Evolutionary conservation across 1,140 invertebrate species (phyloP), one percentile per base, ranked within the genome.

Genomic region (Wasmannia auropunctata): DNA sequence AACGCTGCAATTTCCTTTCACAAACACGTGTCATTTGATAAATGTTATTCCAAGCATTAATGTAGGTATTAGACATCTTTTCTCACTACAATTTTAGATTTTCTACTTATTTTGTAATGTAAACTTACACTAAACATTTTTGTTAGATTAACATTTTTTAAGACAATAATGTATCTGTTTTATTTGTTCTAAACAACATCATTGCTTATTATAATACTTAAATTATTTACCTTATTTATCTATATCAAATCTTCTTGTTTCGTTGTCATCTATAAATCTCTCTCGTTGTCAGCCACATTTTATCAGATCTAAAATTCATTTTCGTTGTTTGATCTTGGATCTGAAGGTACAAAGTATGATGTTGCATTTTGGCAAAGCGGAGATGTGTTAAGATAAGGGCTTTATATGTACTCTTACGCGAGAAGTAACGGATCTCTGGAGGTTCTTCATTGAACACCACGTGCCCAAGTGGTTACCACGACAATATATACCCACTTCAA

Each of bases 381-480:
- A 83, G 72, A 80, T 88, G 28, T 37, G 28, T 37, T 34, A 54
- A 69, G 60, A 37, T 49, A 75, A 69, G 67, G 34, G 69, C 74
- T 88, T 89, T 80, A 43, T 25, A 31, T 80, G 81, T 90, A 87
- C 91, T 91, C 87, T 85, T 90, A 77, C 19, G 22, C n/a, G 70
- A 85, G 49, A 51, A 86, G 83, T 90, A 86, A 92, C 86, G 88
- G 63, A 92, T 91, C 84, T 87, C 87, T 86, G 81, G 70, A 90
- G 91, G 90, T 93, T 87, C 91, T 93, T 91, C 88, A 92, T 89
- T 88, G 91, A 88, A 76, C 79, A 93, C 92, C 94, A 93, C 93
- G 94, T 94, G 93, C 94, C 93, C 86, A 95, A 94, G 93, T 94
- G 92, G 77, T 87, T 65, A 81, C 89, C 67, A 81, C 76, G 91